Base-by-base conservation (phyloP, 2,797 vertebrate genomes). In the Luscinia megarhynchos region DNA sequence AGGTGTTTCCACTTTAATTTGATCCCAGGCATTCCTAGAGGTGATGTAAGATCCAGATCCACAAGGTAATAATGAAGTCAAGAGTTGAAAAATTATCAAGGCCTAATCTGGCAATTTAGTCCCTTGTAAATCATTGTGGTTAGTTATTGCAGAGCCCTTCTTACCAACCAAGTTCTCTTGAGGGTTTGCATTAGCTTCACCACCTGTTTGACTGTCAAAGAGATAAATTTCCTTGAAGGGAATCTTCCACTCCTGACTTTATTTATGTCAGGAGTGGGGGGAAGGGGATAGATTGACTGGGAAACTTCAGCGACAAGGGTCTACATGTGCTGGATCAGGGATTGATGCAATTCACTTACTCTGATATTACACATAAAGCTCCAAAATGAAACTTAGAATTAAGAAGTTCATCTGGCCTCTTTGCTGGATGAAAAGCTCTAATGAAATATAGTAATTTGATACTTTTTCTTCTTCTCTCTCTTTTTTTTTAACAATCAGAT, bases 1-100 rank as follows among this genome's bases (percentile, higher is more conserved):
- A 96, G 96, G 95, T 97, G 96, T 97, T 96, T 97, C 92, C 96
- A 97, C 95, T 97, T 97, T 95, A 97, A 96, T 96, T 96, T 97
- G 96, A 97, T 97, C 95, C 93, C 92, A 91, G 83, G 89, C 96
- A 96, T 96, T 96, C 96, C 93, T 95, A 84, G 76, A 96, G 90
- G 95, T 97, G 96, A 96, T 96, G 94, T 97, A 95, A 97, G 94
- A 97, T 92, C 91, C 96, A 97, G 94, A 95, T 96, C 95, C 94
- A 91, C 92, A 94, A 96, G 94, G 96, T 97, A 96, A 97, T 96
- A 95, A 97, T 95, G 96, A 95, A 97, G 95, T 97, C 96, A 97
- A 96, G 95, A 96, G 94, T 82, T 96, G 96, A 96, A 95, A 97
- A 96, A 96, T 96, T 96, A 97, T 97, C 96, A 97, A 95, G 95